These are phyloP conservation scores for Noctua janthe DNA, from an alignment of 2,888 invertebrate species.

Conservation along the genomic window DNA sequence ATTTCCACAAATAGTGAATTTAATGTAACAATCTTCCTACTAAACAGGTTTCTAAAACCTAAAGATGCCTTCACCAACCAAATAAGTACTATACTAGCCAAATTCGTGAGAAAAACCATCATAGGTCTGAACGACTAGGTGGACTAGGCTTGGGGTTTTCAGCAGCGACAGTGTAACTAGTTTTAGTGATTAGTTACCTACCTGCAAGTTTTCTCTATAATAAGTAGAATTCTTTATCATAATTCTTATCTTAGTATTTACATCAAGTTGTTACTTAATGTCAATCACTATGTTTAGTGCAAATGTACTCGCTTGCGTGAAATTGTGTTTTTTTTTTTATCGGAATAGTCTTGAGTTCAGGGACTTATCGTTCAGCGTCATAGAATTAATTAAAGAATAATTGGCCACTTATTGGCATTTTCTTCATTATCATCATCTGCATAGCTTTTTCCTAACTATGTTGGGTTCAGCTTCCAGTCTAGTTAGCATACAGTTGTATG, in stretches of 20 bases:
- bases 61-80: not conserved
- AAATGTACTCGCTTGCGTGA: slow-evolving; percentile 5
- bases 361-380: not conserved
- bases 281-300: slow-evolving; percentile 14
- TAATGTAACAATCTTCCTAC: not conserved
- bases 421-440: too few relatives aligned
- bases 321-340: not conserved
- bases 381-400: not conserved
- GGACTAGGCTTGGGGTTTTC: not conserved
- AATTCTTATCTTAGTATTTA: slow-evolving; percentile 23
- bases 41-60: not conserved
- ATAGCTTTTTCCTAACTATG: too few relatives aligned
- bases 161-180: not conserved
- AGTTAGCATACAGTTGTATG: too few relatives aligned
- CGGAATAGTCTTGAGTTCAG: not conserved
- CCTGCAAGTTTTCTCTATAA: slow-evolving; percentile 9
- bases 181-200: not conserved
- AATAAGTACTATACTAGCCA: not conserved
- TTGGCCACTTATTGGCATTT: not conserved
- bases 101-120: not conserved
- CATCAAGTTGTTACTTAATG: slow-evolving; percentile 13
- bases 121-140: not conserved
- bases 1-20: not conserved
- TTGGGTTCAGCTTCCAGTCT: too few relatives aligned
- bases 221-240: slow-evolving; percentile 25